phyloP scores from a whole-genome alignment of 2,797 vertebrate genomes.

The Protonibea diacanthus region DNA sequence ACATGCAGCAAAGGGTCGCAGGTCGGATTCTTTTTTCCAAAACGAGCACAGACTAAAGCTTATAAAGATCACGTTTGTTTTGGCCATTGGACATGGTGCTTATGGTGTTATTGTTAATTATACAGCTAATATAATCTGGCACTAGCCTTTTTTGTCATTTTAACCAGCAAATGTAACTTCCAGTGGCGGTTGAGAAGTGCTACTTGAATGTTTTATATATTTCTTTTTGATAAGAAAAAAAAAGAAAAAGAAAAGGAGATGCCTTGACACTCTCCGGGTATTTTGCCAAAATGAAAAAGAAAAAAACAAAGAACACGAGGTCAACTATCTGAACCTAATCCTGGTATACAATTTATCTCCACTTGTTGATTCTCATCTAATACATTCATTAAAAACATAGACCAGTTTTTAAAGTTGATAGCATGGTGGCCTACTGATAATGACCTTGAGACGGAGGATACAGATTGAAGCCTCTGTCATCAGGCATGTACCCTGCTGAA shows the following conservation, averaged over 20 bases:
- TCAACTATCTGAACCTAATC: not conserved
- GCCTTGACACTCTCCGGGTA: too few species aligned
- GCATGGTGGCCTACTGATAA: not conserved
- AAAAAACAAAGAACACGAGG: not conserved
- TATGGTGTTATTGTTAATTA: not conserved
- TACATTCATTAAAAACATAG: not conserved
- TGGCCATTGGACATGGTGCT: not conserved
- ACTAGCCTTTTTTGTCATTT: not conserved
- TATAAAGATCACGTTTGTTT: not conserved
- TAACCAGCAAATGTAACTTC: constrained; percentile 1
- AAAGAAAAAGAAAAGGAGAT: too few species aligned
- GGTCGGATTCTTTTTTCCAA: not conserved
- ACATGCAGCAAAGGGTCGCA: too few species aligned
- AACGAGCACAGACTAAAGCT: not conserved
- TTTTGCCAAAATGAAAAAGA: not conserved
- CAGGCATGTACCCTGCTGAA: constrained; percentile 13
- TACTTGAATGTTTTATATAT: not conserved
- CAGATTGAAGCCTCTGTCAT: constrained; percentile 28
- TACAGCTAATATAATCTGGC: constrained; percentile 1
- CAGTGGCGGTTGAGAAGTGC: not conserved
- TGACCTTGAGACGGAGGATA: constrained; percentile 19
- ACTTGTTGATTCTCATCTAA: not conserved
- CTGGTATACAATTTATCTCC: not conserved
- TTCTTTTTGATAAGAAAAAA: not conserved
- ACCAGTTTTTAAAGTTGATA: constrained; percentile 18